These are phyloP conservation scores for Limenitis camilla DNA, from an alignment of 2,888 invertebrate genomes.

Conservation along the genomic window DNA sequence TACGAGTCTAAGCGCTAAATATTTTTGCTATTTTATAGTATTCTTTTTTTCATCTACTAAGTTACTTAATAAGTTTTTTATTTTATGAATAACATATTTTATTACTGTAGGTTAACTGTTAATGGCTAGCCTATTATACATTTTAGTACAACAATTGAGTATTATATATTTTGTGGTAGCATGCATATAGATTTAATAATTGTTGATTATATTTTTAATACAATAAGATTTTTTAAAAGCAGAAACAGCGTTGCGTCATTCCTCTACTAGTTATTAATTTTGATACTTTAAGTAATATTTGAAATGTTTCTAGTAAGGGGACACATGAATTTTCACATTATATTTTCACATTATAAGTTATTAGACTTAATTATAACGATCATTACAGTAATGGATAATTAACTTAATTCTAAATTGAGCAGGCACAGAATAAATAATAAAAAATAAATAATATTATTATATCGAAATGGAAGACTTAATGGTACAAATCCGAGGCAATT, in stretches of 20 bases:
- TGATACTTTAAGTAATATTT: not conserved
- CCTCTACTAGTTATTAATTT: constrained; percentile 8
- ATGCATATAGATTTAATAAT: constrained; percentile 27
- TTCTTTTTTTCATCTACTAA: constrained; percentile 25
- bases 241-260: constrained; percentile 8
- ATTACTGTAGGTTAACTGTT: constrained; percentile 26
- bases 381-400: constrained; percentile 31
- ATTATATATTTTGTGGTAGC: constrained; percentile 30
- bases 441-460: constrained; percentile 43
- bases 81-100: constrained; percentile 23
- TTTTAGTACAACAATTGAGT: constrained; percentile 25
- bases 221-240: constrained; percentile 13
- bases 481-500: constrained; percentile 59
- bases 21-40: constrained; percentile 48
- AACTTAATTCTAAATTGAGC: constrained; percentile 54
- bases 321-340: no score
- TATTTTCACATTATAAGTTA: no score
- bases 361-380: constrained; percentile 24
- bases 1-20: constrained; percentile 38
- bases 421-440: constrained; percentile 50
- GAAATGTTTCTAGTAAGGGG: no score
- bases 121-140: constrained; percentile 36
- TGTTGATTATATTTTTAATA: constrained; percentile 12
- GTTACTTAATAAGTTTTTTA: constrained; percentile 19
- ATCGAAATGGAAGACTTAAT: constrained; percentile 69